Base-by-base conservation (phyloP, 2,113 vertebrate genomes). In the Menura novaehollandiae region DNA sequence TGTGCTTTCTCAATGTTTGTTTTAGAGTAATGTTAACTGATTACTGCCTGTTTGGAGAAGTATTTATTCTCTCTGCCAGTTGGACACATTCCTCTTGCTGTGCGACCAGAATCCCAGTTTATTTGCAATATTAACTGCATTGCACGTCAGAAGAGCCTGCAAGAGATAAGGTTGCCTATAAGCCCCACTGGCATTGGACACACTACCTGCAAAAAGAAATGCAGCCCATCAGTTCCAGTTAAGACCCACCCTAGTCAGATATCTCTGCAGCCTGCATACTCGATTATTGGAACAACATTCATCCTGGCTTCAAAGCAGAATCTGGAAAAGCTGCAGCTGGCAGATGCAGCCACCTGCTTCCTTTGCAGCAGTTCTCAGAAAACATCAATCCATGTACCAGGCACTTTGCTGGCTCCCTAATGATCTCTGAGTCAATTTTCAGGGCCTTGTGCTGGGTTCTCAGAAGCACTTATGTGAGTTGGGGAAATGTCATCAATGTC, bases 61-160 rank as follows among this genome's bases (percentile, higher is more conserved):
- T 90, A 93, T 91, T 97, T 96, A 96, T 89, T 95, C 67, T 95
- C 59, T 69, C 69, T 95, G 96, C 93, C 94, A 97, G 92, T 81
- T 96, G 92, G 94, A 93, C 91, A 85, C 64, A 89, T 94, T 96
- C 79, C 71, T 86, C 87, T 91, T 26, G 76, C 93, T 85, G 83
- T 94, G 90, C 20, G 3, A 95, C 80, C 78, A 83, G 87, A 87
- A 80, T 75, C 69, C 46, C 37, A 4, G 77, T 85, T 95, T 89
- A 62, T 75, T 95, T 89, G 59, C 79, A 85, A 20, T 87, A 81
- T 85, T 62, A 75, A 73, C 81, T 44, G 23, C 39, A 22, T 28
- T 69, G 60, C 35, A 49, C 41, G 85, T 93, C 15, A 75, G 41
- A 78, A 52, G 17, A 82, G 39, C 28, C 49, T 84, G 55, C 47